phyloP scores from a whole-genome alignment of 2,797 vertebrate species.

The Urophycis tenuis region DNA sequence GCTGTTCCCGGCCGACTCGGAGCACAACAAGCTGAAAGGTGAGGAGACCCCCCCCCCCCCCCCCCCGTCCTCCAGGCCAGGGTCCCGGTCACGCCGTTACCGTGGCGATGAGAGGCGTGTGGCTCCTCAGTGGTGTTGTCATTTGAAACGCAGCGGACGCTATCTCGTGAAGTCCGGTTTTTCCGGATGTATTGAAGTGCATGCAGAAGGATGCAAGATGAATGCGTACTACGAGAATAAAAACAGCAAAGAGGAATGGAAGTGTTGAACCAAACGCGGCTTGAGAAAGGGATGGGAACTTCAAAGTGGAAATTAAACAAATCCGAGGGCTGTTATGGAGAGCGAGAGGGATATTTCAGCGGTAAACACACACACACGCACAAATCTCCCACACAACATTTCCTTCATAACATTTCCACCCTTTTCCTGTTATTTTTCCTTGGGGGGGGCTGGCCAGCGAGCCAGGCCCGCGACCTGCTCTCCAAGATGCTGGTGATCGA shows the following conservation, averaged over 20 bases:
- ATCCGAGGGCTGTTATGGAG: constrained; percentile 2
- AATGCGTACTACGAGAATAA: neutral
- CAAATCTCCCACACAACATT: neutral
- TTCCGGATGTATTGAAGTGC: neutral
- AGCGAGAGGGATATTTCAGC: constrained; percentile 2
- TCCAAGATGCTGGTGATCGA: constrained; percentile 98
- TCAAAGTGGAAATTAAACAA: neutral
- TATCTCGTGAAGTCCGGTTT: neutral
- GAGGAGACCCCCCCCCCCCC: constrained; percentile 38
- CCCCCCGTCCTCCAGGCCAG: too few species aligned
- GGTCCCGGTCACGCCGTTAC: too few species aligned
- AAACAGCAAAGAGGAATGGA: too few species aligned
- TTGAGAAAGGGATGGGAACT: neutral
- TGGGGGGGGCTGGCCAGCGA: constrained; percentile 62
- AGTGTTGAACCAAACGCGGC: too few species aligned
- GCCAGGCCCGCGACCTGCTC: constrained; percentile 92
- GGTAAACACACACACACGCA: neutral
- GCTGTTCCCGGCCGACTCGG: constrained; percentile 93
- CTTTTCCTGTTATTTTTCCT: constrained; percentile 18
- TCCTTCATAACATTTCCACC: neutral
- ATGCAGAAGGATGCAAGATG: neutral
- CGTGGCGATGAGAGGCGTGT: too few species aligned
- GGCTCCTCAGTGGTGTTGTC: too few species aligned
- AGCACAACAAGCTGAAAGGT: constrained; percentile 95
- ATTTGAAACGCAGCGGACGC: neutral